Evolutionary conservation across 2,797 vertebrate species (phyloP).

Genomic region (Alosa sapidissima): DNA sequence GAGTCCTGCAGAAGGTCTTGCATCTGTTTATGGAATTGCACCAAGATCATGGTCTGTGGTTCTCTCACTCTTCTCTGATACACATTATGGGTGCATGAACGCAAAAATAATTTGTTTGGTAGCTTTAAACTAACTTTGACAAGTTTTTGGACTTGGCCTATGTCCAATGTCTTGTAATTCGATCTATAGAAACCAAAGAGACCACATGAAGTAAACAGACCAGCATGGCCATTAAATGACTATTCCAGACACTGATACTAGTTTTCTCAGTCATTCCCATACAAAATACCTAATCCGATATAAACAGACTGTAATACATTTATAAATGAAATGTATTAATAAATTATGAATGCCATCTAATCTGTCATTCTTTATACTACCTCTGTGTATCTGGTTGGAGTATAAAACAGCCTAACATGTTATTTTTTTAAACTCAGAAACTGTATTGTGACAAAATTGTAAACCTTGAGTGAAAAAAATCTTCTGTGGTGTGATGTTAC

Average conservation of each 20-base stretch:
- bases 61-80: neutral
- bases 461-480: neutral
- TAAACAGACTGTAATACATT: neutral
- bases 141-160: neutral
- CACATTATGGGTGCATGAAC: neutral
- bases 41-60: neutral
- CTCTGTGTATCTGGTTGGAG: neutral
- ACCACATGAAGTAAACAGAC: neutral
- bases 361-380: conserved; percentile 8
- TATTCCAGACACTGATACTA: neutral
- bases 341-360: neutral
- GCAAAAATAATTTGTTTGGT: neutral
- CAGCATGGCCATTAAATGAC: neutral
- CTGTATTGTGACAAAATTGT: neutral
- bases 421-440: conserved; percentile 20
- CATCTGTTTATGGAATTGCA: neutral
- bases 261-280: neutral
- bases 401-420: neutral
- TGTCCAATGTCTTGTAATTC: conserved; percentile 11
- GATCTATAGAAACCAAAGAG: conserved; percentile 5
- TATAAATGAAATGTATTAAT: too few species aligned
- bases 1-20: neutral
- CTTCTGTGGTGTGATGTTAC: neutral
- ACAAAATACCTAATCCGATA: neutral
- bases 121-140: neutral